phyloP scores from a whole-genome alignment of 2,113 vertebrate genomes.

The Balaenoptera acutorostrata region DNA sequence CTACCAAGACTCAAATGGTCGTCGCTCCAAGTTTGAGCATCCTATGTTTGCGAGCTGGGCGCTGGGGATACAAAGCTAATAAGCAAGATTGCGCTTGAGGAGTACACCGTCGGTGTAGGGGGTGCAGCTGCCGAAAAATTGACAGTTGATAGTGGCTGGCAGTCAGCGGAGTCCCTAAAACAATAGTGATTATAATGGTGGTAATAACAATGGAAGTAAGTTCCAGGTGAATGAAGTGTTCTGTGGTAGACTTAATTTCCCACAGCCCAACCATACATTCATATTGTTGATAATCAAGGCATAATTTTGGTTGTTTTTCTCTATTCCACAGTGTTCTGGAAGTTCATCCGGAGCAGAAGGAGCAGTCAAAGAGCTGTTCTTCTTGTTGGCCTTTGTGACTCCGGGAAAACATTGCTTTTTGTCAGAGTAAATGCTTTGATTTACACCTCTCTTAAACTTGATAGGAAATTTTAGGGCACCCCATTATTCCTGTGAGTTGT shows the following conservation, averaged over 20 bases:
- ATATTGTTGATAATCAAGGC: not conserved
- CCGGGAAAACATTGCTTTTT: constrained; percentile 83
- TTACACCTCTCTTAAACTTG: not conserved
- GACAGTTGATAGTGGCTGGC: not conserved
- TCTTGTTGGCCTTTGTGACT: constrained; percentile 81
- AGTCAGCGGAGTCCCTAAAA: not conserved
- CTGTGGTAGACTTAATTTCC: not conserved
- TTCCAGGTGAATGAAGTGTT: not conserved
- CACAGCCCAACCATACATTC: not conserved
- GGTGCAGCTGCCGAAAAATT: not conserved
- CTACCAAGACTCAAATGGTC: not conserved
- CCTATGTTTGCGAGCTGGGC: not conserved
- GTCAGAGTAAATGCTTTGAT: constrained; percentile 74
- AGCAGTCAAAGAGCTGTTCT: constrained; percentile 80
- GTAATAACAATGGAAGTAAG: not conserved
- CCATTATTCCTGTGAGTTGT: not conserved
- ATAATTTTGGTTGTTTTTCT: not conserved
- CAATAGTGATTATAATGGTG: not conserved
- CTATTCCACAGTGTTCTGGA: constrained; percentile 77
- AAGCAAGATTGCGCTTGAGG: not conserved
- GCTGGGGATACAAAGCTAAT: not conserved
- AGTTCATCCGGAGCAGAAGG: constrained; percentile 74
- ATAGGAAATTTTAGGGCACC: not conserved
- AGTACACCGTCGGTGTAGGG: not conserved
- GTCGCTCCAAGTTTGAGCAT: not conserved